Conservation (phyloP, 2,888 invertebrate species). For the Cosmopolites sordidus region DNA sequence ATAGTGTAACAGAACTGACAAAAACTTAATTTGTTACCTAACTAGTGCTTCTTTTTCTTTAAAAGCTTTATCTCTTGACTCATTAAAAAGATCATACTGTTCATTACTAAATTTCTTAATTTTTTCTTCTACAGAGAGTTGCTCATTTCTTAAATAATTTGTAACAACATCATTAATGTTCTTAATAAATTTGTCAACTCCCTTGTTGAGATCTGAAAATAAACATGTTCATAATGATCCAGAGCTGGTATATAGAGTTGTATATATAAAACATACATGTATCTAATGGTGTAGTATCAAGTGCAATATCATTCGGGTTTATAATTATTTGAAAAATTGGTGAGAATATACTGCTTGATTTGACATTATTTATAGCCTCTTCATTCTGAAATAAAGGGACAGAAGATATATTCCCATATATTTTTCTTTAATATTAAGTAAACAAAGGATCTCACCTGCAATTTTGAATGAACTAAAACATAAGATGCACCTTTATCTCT, state of each 20-base stretch:
- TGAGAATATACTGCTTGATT: constrained; percentile 64
- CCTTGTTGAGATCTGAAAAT: constrained; percentile 49
- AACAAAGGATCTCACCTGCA: constrained; percentile 53
- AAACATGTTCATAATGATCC: background rate
- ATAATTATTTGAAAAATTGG: constrained; percentile 33
- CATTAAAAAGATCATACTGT: constrained; percentile 66
- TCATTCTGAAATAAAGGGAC: constrained; percentile 32
- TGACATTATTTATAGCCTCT: constrained; percentile 55
- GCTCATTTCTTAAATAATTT: constrained; percentile 64
- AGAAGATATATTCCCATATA: background rate
- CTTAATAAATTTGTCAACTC: constrained; percentile 55
- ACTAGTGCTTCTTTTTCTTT: constrained; percentile 63
- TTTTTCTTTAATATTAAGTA: background rate
- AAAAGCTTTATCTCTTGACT: constrained; percentile 66
- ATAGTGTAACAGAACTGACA: background rate
- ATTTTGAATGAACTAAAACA: constrained; percentile 55
- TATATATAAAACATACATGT: constrained; percentile 28
- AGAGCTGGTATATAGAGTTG: background rate
- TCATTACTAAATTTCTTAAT: constrained; percentile 71
- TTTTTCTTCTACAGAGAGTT: constrained; percentile 67
- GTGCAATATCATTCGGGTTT: constrained; percentile 28
- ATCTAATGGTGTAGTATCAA: constrained; percentile 21
- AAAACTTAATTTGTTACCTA: constrained; percentile 22
- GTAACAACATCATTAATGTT: constrained; percentile 64
- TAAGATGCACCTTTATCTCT: constrained; percentile 53